Conservation (phyloP, 1,140 invertebrate genomes). For the Aphis gossypii region DNA sequence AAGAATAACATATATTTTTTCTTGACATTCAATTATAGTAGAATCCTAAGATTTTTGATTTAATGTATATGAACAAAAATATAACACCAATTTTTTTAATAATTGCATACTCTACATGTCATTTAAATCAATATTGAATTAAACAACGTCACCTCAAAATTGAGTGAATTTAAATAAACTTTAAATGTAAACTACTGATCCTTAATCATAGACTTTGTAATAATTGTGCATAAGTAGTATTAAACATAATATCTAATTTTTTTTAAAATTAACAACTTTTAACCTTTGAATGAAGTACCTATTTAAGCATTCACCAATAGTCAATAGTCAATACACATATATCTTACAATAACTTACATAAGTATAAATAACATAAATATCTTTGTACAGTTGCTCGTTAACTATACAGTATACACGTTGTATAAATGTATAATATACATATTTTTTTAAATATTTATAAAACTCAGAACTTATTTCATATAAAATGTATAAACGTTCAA, state of each 20-base stretch:
- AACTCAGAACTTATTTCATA: not conserved
- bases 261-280: not conserved
- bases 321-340: no score
- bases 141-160: not conserved
- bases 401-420: not conserved
- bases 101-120: not conserved
- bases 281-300: not conserved
- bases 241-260: no score
- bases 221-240: not conserved
- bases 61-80: not conserved
- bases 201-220: not conserved
- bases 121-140: not conserved
- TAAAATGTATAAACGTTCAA: not conserved
- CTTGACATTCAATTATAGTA: not conserved
- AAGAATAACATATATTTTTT: not conserved
- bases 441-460: not conserved
- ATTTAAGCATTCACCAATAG: not conserved
- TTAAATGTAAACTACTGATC: not conserved
- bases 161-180: not conserved
- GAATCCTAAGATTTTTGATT: not conserved
- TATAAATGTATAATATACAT: no score
- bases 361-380: not conserved
- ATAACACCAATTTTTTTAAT: not conserved
- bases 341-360: not conserved
- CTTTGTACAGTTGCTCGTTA: not conserved